phyloP scores from a whole-genome alignment of 2,797 vertebrate genomes.

The Neostethus bicornis region DNA sequence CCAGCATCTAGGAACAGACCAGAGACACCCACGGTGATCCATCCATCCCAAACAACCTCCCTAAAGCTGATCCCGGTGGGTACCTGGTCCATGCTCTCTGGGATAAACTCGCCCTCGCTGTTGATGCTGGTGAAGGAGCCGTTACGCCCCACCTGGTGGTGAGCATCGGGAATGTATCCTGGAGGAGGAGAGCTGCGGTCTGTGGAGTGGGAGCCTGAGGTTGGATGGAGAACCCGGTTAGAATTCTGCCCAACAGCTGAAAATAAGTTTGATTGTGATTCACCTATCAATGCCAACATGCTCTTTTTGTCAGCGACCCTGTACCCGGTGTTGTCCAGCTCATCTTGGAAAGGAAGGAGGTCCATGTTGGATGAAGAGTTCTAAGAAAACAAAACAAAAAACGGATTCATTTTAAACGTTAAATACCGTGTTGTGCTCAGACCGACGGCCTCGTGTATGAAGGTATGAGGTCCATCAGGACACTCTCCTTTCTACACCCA shows the following conservation, averaged over 20 bases:
- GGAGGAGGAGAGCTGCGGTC: slow-evolving; percentile 97
- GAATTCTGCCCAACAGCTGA: too few species aligned
- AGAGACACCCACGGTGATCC: too few species aligned
- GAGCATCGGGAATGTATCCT: slow-evolving; percentile 96
- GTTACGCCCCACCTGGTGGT: slow-evolving; percentile 94
- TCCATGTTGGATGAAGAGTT: slow-evolving; percentile 82
- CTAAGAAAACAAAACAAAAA: slow-evolving; percentile 42
- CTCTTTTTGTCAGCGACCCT: slow-evolving; percentile 86
- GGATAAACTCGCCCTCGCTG: slow-evolving; percentile 99
- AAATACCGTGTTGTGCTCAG: too few species aligned
- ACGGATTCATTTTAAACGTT: not conserved
- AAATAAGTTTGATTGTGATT: slow-evolving; percentile 2
- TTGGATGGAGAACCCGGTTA: too few species aligned
- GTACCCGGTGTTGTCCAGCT: slow-evolving; percentile 91
- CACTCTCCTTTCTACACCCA: too few species aligned
- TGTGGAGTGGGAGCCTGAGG: slow-evolving; percentile 85
- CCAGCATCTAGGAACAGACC: slow-evolving; percentile 86
- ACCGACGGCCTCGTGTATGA: too few species aligned
- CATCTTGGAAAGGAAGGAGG: slow-evolving; percentile 85
- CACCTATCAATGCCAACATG: slow-evolving; percentile 86
- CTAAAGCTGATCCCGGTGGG: too few species aligned
- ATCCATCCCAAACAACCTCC: too few species aligned
- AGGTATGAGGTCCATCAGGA: too few species aligned
- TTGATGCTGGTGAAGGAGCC: slow-evolving; percentile 99
- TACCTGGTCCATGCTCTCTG: slow-evolving; percentile 99